Evolutionary conservation across 2,113 vertebrate genomes (phyloP).

Genomic region (Glaucomys volans): DNA sequence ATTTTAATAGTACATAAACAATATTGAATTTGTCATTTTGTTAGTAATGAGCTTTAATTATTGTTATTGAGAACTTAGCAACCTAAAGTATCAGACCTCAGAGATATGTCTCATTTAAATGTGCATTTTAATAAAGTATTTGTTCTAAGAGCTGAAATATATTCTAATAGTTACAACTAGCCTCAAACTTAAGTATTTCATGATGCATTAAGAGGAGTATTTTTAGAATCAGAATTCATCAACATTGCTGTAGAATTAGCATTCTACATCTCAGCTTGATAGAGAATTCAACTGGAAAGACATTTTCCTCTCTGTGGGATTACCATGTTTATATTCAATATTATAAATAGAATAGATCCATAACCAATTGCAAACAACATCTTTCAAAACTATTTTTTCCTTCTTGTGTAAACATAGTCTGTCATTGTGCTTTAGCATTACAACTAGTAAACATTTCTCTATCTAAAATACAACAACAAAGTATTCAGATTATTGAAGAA

Average conservation of each 20-base stretch:
- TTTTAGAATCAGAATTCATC: constrained; percentile 82
- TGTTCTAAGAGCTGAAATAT: constrained; percentile 76
- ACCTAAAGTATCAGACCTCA: constrained; percentile 42
- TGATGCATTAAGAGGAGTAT: constrained; percentile 75
- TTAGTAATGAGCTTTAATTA: constrained; percentile 73
- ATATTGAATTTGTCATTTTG: constrained; percentile 60
- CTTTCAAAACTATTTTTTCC: constrained; percentile 74
- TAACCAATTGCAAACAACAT: constrained; percentile 79
- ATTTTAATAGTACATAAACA: constrained; percentile 62
- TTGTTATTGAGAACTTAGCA: constrained; percentile 57
- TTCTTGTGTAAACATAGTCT: not conserved
- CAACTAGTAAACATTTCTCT: constrained; percentile 19
- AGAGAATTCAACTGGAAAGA: constrained; percentile 70
- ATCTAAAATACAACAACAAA: not conserved
- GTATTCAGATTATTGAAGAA: not conserved
- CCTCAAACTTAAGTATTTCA: constrained; percentile 74
- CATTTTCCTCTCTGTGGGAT: constrained; percentile 75
- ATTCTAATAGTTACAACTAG: constrained; percentile 80
- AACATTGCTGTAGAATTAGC: constrained; percentile 60
- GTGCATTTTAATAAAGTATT: constrained; percentile 82
- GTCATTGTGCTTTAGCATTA: not conserved
- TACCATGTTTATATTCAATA: constrained; percentile 75
- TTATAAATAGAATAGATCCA: constrained; percentile 84
- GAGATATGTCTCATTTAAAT: constrained; percentile 68
- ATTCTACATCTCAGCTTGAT: constrained; percentile 76